phyloP scores from a whole-genome alignment of 2,113 vertebrate genomes.

The Ramphastos sulfuratus region DNA sequence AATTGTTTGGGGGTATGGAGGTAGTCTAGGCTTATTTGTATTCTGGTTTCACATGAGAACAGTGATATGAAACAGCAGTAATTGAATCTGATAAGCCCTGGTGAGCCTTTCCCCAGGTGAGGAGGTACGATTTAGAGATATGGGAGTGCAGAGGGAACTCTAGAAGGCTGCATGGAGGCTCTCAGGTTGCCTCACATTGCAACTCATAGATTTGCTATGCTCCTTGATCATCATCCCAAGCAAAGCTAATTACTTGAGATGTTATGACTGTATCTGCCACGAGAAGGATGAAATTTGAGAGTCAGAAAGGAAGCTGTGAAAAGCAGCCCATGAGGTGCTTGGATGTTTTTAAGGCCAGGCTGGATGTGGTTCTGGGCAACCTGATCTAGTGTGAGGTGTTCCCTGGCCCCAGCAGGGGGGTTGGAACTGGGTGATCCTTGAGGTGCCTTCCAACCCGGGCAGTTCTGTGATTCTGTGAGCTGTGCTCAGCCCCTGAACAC shows the following conservation, averaged over 20 bases:
- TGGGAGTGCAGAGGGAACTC: background rate
- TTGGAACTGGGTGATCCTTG: too few species aligned
- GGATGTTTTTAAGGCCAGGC: too few species aligned
- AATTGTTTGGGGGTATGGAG: constrained; percentile 30
- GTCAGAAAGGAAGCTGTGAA: background rate
- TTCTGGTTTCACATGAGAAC: constrained; percentile 61
- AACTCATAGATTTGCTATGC: constrained; percentile 3
- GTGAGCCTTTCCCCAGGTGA: constrained; percentile 23
- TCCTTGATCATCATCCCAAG: constrained; percentile 28
- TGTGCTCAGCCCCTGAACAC: background rate
- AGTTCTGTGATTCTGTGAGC: too few species aligned
- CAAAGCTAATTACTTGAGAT: constrained; percentile 29
- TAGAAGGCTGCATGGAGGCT: background rate
- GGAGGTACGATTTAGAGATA: constrained; percentile 27
- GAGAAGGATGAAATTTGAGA: constrained; percentile 1
- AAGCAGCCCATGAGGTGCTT: background rate
- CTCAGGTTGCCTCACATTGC: constrained; percentile 10
- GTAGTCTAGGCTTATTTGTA: constrained; percentile 48
- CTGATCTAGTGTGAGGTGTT: too few species aligned
- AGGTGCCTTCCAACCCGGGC: too few species aligned
- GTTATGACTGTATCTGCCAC: constrained; percentile 35
- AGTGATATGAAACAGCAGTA: constrained; percentile 53
- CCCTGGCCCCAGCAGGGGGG: too few species aligned
- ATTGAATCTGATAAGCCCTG: constrained; percentile 50
- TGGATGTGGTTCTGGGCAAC: too few species aligned